Percentiles rank a stretch among this genome's conserved stretches.
Evolutionary conservation across 2,113 vertebrate genomes (phyloP).

Genomic region (Callopanchax toddi): DNA sequence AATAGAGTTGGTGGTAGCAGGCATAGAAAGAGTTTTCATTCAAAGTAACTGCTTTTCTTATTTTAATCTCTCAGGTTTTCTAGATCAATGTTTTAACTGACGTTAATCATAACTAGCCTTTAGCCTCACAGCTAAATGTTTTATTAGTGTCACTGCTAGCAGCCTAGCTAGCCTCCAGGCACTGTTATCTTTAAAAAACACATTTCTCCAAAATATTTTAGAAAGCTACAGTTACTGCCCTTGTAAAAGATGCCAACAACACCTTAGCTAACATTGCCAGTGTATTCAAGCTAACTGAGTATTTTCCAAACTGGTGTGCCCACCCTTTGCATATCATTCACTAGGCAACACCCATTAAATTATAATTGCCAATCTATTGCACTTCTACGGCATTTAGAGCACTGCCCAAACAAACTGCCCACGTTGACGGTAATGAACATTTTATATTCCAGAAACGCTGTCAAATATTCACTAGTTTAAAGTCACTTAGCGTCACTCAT

Average conservation of each 20-base stretch:
- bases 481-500: slow-evolving; percentile 37
- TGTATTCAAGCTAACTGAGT: slow-evolving; percentile 16
- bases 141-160: slow-evolving; percentile 20
- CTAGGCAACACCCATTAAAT: not conserved
- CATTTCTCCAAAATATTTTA: slow-evolving; percentile 27
- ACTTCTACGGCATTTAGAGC: slow-evolving; percentile 44
- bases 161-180: slow-evolving; percentile 1
- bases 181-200: slow-evolving; percentile 16
- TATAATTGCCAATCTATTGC: slow-evolving; percentile 38
- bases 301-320: slow-evolving; percentile 17
- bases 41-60: slow-evolving; percentile 27
- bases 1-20: slow-evolving; percentile 58
- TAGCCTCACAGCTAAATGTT: slow-evolving; percentile 4
- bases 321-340: slow-evolving; percentile 7
- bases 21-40: slow-evolving; percentile 29
- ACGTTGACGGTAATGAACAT: slow-evolving; percentile 47
- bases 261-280: slow-evolving; percentile 3
- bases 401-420: slow-evolving; percentile 66
- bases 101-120: slow-evolving; percentile 24
- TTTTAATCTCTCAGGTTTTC: slow-evolving; percentile 69
- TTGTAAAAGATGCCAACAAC: slow-evolving; percentile 18
- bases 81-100: slow-evolving; percentile 33
- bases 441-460: slow-evolving; percentile 20
- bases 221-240: slow-evolving; percentile 67
- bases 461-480: slow-evolving; percentile 11